phyloP scores from a whole-genome alignment of 1,140 invertebrate species.

The Leptinotarsa defecta region DNA sequence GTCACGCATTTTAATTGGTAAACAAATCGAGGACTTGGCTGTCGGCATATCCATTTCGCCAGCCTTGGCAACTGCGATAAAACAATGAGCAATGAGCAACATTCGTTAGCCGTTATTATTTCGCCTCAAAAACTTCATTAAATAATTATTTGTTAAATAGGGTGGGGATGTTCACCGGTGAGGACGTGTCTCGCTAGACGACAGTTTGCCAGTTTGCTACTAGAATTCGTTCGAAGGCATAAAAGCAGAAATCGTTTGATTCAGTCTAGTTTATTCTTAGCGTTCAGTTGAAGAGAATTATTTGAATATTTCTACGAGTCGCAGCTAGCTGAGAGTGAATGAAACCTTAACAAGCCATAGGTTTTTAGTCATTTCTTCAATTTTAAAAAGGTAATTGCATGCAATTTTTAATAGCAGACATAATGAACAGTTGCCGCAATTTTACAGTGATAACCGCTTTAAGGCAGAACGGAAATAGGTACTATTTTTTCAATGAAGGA shows the following conservation, averaged over 20 bases:
- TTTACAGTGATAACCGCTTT: too few species aligned
- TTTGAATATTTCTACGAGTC: not conserved
- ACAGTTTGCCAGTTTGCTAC: not conserved
- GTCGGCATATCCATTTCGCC: not conserved
- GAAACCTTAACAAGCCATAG: not conserved
- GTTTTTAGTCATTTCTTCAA: not conserved
- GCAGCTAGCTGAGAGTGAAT: too few species aligned
- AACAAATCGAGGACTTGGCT: not conserved
- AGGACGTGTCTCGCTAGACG: not conserved
- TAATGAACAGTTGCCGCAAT: too few species aligned
- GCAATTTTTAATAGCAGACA: too few species aligned
- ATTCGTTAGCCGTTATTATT: not conserved
- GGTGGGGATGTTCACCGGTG: not conserved
- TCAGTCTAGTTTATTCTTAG: not conserved
- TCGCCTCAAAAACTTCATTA: not conserved
- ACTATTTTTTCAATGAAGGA: too few species aligned
- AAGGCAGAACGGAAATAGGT: too few species aligned
- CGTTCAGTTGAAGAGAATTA: not conserved
- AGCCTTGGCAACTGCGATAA: not conserved
- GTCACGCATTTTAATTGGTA: not conserved
- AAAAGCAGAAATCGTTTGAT: not conserved
- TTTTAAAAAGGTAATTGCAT: not conserved
- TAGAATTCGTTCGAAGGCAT: not conserved
- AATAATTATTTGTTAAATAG: not conserved
- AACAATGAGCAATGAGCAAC: not conserved